These are phyloP conservation scores for Cherax destructor DNA, from an alignment of 1,140 invertebrate genomes.

Conservation along the genomic window DNA sequence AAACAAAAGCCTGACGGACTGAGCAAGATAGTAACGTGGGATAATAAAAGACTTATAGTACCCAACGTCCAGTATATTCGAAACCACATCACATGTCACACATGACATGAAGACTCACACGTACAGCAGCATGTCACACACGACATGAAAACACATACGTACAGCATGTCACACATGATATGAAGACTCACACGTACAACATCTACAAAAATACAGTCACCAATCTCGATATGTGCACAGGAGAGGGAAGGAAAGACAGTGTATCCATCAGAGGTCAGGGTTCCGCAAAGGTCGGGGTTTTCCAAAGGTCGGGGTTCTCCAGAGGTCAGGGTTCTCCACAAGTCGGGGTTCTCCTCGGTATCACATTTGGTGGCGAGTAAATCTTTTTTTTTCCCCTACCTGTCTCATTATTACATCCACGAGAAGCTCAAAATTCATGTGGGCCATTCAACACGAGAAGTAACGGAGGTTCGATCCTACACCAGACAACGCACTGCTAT, in stretches of 20 bases:
- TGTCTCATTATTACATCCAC: no score
- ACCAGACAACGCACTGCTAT: no score
- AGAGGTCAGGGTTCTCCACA: background rate
- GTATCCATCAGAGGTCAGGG: background rate
- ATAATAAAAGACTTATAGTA: no score
- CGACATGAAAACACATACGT: background rate
- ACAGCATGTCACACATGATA: background rate
- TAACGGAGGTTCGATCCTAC: no score
- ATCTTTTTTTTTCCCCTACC: no score
- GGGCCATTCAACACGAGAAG: no score
- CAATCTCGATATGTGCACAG: background rate
- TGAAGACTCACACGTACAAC: background rate
- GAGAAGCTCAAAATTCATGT: no score
- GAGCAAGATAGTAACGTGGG: no score
- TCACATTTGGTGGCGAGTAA: no score
- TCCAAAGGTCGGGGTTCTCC: background rate
- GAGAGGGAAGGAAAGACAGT: background rate
- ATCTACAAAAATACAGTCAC: constrained; percentile 1
- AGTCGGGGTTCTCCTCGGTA: background rate
- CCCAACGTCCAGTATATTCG: constrained; percentile 5
- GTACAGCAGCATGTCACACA: background rate
- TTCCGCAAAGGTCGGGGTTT: background rate
- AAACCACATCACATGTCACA: background rate
- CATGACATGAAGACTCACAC: background rate
- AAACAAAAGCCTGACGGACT: no score